phyloP scores from a whole-genome alignment of 2,888 invertebrate species.

The Mechanitis messenoides region DNA sequence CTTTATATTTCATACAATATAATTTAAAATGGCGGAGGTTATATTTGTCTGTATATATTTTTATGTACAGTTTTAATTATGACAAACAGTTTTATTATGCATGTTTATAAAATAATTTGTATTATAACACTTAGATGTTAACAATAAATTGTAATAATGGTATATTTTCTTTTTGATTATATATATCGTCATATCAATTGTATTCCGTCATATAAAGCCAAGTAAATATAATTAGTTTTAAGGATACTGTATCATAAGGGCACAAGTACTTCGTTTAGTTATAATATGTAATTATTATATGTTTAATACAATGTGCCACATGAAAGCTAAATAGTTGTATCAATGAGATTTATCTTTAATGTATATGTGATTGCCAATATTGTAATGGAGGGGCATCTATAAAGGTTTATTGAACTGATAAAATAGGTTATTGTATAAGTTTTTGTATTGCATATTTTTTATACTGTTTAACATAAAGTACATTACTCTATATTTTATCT shows the following conservation, averaged over 20 bases:
- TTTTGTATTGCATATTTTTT: constrained; percentile 14
- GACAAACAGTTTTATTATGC: no score
- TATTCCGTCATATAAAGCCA: constrained; percentile 13
- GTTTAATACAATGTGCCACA: constrained; percentile 44
- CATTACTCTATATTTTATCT: constrained; percentile 32
- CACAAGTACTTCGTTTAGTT: constrained; percentile 64
- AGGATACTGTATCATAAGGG: constrained; percentile 41
- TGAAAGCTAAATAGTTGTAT: constrained; percentile 29
- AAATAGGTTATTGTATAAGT: constrained; percentile 52
- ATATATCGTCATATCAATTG: constrained; percentile 1
- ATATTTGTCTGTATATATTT: no score
- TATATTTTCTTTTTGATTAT: no score
- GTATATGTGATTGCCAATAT: constrained; percentile 11
- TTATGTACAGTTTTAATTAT: no score
- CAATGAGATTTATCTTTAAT: constrained; percentile 29
- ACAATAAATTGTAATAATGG: no score
- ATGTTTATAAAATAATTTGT: neutral
- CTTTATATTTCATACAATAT: neutral
- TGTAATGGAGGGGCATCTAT: constrained; percentile 10
- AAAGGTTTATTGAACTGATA: constrained; percentile 68
- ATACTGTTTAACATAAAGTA: constrained; percentile 17
- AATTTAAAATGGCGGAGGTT: no score
- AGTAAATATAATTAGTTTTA: constrained; percentile 16
- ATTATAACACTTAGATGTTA: neutral
- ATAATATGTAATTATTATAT: constrained; percentile 23